Conservation (phyloP, 1,140 invertebrate species). For the Lucilia cuprina region DNA sequence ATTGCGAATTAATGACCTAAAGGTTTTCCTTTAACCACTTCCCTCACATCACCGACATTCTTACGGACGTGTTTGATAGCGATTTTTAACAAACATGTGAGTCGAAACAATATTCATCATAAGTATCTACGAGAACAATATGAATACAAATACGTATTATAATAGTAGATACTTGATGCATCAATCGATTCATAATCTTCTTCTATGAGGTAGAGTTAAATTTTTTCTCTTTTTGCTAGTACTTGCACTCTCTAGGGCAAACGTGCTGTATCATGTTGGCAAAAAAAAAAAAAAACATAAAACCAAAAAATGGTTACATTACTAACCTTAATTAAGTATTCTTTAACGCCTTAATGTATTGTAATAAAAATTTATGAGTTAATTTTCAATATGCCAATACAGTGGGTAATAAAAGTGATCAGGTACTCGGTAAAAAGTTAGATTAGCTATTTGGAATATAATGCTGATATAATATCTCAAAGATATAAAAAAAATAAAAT, state of each 20-base stretch:
- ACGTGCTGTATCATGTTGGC: neutral
- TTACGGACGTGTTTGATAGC: too few relatives aligned
- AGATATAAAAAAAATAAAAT: too few relatives aligned
- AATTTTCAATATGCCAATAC: neutral
- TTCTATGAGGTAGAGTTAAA: neutral
- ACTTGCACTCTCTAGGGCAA: neutral
- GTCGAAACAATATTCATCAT: neutral
- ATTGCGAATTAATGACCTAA: neutral
- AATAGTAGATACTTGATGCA: neutral
- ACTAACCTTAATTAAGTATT: constrained; percentile 15
- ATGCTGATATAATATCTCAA: too few relatives aligned
- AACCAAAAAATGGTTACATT: neutral
- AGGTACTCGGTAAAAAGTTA: too few relatives aligned
- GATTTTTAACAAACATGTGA: neutral
- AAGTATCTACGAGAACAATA: neutral
- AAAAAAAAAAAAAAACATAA: neutral
- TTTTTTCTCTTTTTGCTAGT: neutral
- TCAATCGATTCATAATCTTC: neutral
- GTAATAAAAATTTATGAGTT: neutral
- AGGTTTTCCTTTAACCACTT: neutral
- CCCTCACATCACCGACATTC: neutral
- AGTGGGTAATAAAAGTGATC: too few relatives aligned
- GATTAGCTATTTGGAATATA: too few relatives aligned
- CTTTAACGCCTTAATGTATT: constrained; percentile 14
- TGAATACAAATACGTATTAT: neutral